Base-by-base conservation (phyloP, 2,113 vertebrate species). In the Apodemus sylvaticus region DNA sequence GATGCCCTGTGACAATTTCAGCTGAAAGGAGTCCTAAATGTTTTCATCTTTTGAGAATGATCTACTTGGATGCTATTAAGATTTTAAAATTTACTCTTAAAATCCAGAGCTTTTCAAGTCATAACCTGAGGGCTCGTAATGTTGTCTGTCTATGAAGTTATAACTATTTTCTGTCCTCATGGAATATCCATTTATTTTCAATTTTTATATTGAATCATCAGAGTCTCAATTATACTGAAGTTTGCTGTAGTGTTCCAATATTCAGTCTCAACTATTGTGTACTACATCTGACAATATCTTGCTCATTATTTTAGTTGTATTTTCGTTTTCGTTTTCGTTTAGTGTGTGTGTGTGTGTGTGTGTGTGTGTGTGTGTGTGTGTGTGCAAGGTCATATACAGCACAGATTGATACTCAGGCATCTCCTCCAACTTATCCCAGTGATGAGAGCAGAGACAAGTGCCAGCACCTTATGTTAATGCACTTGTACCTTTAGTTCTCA, bases 71-170 rank as follows among this genome's bases (percentile, higher is more conserved):
- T 86, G 7, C 13, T 81, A 81, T 39, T 55, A 66, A n/a, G 12
- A 48, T 89, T 96, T 96, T 94, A 70, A 89, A 95, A 71, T 53
- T 45, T 31, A 91, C 58, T 95, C 22, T 92, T 76, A 95, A 88
- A 96, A 79, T 86, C 53, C 26, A 91, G 29, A 94, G 94, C 51
- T 39, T 86, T 76, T 86, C 17, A 68, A 93, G 6, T 3, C 58
- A 31, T 45, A 93, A 14, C 11, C 70, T 94, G 42, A 70, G 64
- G 3, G 1, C 60, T 95, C 20, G 64, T 85, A 85, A 91, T 51
- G 68, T 13, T 58, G 31, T 62, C 5, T 93, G 16, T 77, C 66
- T 89, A 4, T 93, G 71, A 93, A 6, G 34, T 73, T 1, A 29
- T 76, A n/a, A 89, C 8, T 22, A 70, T 36, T 45, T 90, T 89